phyloP scores from a whole-genome alignment of 2,113 vertebrate species.

The Leptosomus discolor region DNA sequence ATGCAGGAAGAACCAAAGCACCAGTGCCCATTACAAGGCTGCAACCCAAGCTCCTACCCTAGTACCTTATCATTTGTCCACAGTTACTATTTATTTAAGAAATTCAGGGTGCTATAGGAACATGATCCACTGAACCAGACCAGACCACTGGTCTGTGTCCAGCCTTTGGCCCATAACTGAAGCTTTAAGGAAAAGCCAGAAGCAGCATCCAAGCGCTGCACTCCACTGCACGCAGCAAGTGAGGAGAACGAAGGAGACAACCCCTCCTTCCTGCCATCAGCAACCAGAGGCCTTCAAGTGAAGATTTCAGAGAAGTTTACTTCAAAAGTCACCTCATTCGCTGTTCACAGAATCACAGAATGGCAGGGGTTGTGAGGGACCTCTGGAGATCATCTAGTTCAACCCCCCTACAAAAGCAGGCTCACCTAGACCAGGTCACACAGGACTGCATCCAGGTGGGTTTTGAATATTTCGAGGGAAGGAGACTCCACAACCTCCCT shows the following conservation, averaged over 20 bases:
- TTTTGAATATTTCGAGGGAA: too few relatives aligned
- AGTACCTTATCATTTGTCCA: not conserved
- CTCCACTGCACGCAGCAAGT: fast-evolving
- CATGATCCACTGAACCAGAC: fast-evolving
- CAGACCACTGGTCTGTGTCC: not conserved
- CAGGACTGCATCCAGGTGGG: too few relatives aligned
- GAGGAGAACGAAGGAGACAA: fast-evolving
- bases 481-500: too few relatives aligned
- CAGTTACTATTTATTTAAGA: not conserved
- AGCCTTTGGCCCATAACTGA: not conserved
- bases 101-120: not conserved
- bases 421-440: too few relatives aligned
- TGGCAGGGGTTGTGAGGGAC: too few relatives aligned
- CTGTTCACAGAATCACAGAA: too few relatives aligned
- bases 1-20: not conserved
- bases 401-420: too few relatives aligned
- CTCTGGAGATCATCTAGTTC: too few relatives aligned
- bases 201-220: not conserved
- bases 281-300: not conserved
- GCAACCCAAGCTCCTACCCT: not conserved
- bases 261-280: not conserved
- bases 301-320: not conserved
- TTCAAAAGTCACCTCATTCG: too few relatives aligned
- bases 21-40: not conserved
- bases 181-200: not conserved